A percentile compares a stretch with the other conserved stretches of the same genome.
phyloP scores from a whole-genome alignment of 2,797 vertebrate genomes.

The Hydrocynus forskahlii region DNA sequence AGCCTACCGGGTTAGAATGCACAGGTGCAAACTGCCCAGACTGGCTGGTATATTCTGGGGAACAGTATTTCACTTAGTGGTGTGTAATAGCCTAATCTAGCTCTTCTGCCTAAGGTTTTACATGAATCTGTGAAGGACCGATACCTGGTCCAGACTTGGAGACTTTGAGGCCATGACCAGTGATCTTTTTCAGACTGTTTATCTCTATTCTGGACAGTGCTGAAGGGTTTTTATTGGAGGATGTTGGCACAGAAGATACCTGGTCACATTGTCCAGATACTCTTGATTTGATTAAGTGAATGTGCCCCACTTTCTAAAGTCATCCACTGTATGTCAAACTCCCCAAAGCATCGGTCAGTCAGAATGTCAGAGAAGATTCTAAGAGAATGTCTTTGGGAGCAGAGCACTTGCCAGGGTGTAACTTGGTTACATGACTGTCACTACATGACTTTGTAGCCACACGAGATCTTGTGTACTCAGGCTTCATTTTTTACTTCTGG shows the following conservation, averaged over 20 bases:
- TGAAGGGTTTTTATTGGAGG: not conserved
- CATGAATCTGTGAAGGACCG: not conserved
- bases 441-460: not conserved
- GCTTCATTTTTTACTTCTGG: not conserved
- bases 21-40: no score
- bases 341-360: not conserved
- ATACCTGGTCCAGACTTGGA: not conserved
- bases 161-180: not conserved
- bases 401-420: not conserved
- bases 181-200: not conserved
- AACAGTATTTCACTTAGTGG: not conserved
- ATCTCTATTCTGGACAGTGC: not conserved
- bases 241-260: not conserved
- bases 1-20: no score
- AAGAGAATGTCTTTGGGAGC: not conserved
- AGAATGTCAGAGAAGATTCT: not conserved
- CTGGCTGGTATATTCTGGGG: no score
- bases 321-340: not conserved
- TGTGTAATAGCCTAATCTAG: not conserved
- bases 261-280: not conserved
- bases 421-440: not conserved
- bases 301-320: not conserved
- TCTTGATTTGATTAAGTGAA: not conserved
- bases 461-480: not conserved
- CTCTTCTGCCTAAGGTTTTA: not conserved